Percentiles rank a stretch among this genome's conserved stretches.
These are phyloP conservation scores for Meloidogyne exigua DNA, from an alignment of 1,140 invertebrate genomes.

Conservation along the genomic window DNA sequence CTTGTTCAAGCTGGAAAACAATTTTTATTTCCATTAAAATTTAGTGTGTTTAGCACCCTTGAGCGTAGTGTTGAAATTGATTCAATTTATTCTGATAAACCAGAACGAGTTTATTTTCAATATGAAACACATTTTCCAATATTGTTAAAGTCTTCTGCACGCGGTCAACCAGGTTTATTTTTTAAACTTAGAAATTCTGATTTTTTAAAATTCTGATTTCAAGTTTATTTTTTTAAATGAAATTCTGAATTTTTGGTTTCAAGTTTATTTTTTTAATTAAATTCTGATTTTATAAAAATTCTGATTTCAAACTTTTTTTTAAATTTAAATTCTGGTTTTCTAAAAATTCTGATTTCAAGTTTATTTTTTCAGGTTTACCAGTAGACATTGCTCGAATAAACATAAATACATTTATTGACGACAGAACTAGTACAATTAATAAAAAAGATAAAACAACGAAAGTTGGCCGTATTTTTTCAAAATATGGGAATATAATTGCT, in stretches of 20 bases:
- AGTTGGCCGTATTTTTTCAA: constrained; percentile 8
- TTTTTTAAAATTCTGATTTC: background rate
- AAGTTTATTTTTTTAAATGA: too few relatives aligned
- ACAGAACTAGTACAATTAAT: background rate
- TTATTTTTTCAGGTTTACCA: constrained; percentile 22
- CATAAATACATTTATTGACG: constrained; percentile 34
- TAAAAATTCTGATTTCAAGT: too few relatives aligned
- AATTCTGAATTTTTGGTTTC: too few relatives aligned
- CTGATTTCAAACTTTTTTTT: background rate
- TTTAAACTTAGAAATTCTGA: too few relatives aligned
- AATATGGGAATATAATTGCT: constrained; percentile 43
- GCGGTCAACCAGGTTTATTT: constrained; percentile 38
- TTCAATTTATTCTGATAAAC: constrained; percentile 42
- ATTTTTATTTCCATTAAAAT: constrained; percentile 67
- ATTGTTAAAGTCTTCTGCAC: constrained; percentile 34
- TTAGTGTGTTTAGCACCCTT: constrained; percentile 43
- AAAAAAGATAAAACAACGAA: background rate
- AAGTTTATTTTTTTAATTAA: too few relatives aligned
- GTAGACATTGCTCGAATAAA: constrained; percentile 42
- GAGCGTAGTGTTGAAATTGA: constrained; percentile 52
- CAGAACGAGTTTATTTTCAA: constrained; percentile 45
- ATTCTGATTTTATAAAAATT: background rate
- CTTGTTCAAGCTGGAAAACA: constrained; percentile 68
- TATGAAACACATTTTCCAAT: constrained; percentile 52
- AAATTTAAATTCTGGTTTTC: background rate